Conservation (phyloP, 2,797 vertebrate genomes). For the Anguilla marmorata region DNA sequence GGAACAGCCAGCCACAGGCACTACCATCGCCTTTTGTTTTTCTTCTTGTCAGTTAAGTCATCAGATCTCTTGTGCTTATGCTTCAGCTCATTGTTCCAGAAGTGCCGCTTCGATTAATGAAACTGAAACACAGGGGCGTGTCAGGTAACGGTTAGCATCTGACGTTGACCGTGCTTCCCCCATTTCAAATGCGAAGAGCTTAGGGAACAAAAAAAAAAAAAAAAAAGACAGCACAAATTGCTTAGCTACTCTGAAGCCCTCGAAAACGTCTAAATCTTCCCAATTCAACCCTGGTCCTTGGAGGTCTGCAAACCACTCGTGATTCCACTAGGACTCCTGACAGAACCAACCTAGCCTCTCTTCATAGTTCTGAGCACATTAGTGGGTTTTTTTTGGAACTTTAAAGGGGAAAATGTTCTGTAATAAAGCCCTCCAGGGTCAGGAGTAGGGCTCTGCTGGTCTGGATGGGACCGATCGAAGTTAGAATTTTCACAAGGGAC, state of each 20-base stretch:
- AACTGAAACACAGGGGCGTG: neutral
- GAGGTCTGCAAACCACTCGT: neutral
- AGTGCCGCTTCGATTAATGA: constrained; percentile 20
- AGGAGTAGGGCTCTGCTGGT: neutral
- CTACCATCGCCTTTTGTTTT: neutral
- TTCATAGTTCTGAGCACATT: neutral
- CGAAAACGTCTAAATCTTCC: neutral
- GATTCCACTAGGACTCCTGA: neutral
- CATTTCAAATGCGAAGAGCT: neutral
- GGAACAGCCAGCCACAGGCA: neutral
- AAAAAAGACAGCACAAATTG: neutral
- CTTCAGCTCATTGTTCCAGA: neutral
- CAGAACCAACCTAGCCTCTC: neutral
- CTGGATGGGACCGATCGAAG: neutral
- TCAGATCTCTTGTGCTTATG: neutral
- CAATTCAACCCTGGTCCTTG: neutral
- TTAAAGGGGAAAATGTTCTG: neutral
- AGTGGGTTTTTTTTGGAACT: neutral
- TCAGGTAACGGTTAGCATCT: neutral
- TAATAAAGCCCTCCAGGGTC: neutral
- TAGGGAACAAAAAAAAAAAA: neutral
- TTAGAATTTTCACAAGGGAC: neutral
- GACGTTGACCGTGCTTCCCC: neutral
- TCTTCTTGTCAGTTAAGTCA: neutral
- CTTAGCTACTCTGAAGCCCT: neutral